Percentiles rank a stretch among this genome's conserved stretches.
These are phyloP conservation scores for Alcis repandata DNA, from an alignment of 2,888 invertebrate species.

Conservation along the genomic window DNA sequence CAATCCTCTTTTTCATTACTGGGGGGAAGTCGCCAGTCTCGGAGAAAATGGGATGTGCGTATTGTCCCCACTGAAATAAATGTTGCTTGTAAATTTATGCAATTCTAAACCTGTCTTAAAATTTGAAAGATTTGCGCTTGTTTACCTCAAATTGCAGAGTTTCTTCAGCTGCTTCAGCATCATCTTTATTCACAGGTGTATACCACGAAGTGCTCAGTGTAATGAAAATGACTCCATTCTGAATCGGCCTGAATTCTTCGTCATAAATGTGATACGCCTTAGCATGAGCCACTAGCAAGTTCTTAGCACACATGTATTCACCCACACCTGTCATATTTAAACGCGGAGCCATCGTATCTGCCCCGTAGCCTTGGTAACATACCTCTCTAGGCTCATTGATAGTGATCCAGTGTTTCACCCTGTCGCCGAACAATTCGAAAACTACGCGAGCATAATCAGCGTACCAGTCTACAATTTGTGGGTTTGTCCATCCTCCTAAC, in stretches of 20 bases:
- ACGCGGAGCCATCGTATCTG: constrained; percentile 53
- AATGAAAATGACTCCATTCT: constrained; percentile 55
- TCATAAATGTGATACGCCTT: constrained; percentile 63
- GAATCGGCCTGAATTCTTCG: constrained; percentile 54
- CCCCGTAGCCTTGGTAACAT: constrained; percentile 69
- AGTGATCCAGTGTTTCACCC: constrained; percentile 79
- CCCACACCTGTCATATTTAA: constrained; percentile 66
- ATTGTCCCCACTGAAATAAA: constrained; percentile 77
- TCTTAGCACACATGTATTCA: constrained; percentile 76
- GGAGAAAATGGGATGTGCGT: constrained; percentile 85
- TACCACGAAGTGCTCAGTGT: constrained; percentile 46
- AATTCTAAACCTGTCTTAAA: background rate
- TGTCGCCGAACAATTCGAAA: constrained; percentile 69
- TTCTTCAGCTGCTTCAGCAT: constrained; percentile 73
- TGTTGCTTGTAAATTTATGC: background rate
- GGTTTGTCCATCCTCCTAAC: constrained; percentile 78
- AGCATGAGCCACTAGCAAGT: constrained; percentile 81
- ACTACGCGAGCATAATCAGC: constrained; percentile 66
- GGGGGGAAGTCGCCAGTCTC: constrained; percentile 86
- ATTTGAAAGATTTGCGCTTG: background rate
- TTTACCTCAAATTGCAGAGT: constrained; percentile 77
- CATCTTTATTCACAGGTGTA: constrained; percentile 74
- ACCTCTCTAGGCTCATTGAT: constrained; percentile 78
- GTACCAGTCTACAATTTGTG: constrained; percentile 68
- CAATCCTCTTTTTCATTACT: constrained; percentile 83